These are phyloP conservation scores for Oxygymnocypris stewartii DNA, from an alignment of 2,113 vertebrate genomes.

Conservation along the genomic window DNA sequence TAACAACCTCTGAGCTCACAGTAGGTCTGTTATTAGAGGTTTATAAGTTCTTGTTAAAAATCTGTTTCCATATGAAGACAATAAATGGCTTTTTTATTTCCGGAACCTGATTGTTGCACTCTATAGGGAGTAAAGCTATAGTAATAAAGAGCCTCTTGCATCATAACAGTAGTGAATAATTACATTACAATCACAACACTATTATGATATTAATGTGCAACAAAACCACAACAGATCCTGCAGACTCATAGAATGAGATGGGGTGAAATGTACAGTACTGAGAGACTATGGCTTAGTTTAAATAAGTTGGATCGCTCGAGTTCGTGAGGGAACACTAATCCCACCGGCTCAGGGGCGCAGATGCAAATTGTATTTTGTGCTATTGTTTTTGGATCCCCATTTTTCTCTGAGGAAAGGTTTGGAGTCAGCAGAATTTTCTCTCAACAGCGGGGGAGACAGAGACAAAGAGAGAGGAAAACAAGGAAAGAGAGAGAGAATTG, in stretches of 20 bases:
- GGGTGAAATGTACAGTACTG: background rate
- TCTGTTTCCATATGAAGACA: background rate
- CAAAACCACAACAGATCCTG: background rate
- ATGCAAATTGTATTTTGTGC: constrained; percentile 71
- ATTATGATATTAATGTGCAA: background rate
- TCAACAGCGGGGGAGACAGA: background rate
- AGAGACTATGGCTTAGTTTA: background rate
- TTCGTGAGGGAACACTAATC: constrained; percentile 29
- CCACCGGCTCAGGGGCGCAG: constrained; percentile 51
- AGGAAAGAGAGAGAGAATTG: background rate
- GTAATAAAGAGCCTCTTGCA: background rate
- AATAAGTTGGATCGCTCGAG: no score
- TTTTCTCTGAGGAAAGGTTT: constrained; percentile 61
- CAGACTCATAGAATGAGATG: background rate
- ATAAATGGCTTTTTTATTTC: background rate
- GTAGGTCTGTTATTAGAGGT: background rate
- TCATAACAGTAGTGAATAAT: background rate
- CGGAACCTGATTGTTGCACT: background rate
- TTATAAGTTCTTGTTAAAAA: background rate
- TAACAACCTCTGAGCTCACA: background rate
- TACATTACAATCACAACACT: background rate
- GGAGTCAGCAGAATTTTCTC: constrained; percentile 44
- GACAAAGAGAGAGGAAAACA: constrained; percentile 11
- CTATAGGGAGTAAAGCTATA: background rate
- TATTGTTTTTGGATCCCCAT: constrained; percentile 73